Conservation (phyloP, 2,888 invertebrate species). For the Amitus sp. region DNA sequence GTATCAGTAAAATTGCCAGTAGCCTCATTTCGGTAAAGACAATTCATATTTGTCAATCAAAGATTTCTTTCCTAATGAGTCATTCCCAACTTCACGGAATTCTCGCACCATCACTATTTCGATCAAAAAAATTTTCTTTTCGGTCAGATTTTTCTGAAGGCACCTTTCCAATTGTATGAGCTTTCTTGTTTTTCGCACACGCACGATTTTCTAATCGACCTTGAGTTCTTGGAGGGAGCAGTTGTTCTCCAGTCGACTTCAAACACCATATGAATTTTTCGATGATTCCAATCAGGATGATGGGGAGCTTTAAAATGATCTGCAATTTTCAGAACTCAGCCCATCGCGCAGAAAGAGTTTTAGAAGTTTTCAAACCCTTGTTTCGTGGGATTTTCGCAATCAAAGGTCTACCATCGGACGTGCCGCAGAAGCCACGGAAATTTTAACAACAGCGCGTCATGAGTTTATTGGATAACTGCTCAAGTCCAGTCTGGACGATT, state of each 20-base stretch:
- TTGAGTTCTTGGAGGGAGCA: too few species aligned
- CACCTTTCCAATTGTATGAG: too few species aligned
- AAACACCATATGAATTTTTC: too few species aligned
- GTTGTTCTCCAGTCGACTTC: too few species aligned
- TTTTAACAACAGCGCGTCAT: conserved; percentile 11
- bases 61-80: too few species aligned
- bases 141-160: too few species aligned
- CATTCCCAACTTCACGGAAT: background rate
- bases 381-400: conserved; percentile 79
- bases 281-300: too few species aligned
- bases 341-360: conserved; percentile 76
- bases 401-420: conserved; percentile 71
- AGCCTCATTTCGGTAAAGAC: conserved; percentile 72
- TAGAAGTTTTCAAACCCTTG: conserved; percentile 80
- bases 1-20: conserved; percentile 74
- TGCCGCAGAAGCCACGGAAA: conserved; percentile 30
- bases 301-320: too few species aligned
- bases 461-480: conserved; percentile 10
- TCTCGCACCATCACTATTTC: background rate
- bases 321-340: conserved; percentile 82
- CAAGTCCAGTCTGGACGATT: conserved; percentile 16
- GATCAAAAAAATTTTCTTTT: background rate
- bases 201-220: too few species aligned
- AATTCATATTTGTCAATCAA: too few species aligned
- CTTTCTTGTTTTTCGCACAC: too few species aligned